phyloP scores from a whole-genome alignment of 2,797 vertebrate species.

The Caiman crocodilus region DNA sequence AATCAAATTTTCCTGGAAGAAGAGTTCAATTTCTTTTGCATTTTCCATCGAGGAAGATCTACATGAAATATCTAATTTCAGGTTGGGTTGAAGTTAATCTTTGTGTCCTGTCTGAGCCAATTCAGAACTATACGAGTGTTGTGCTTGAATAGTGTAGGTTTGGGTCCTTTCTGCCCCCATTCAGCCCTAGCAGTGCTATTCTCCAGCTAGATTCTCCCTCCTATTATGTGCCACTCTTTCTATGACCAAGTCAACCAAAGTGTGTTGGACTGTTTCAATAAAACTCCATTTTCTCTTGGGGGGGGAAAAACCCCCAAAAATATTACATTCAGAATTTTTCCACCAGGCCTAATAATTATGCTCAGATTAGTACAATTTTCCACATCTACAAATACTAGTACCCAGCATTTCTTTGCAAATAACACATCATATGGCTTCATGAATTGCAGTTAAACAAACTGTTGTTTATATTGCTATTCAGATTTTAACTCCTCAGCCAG shows the following conservation, averaged over 20 bases:
- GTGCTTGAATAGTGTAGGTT: background rate
- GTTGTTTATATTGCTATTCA: background rate
- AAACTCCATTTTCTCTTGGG: background rate
- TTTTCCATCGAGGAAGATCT: background rate
- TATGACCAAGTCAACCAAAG: background rate
- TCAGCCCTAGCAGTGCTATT: background rate
- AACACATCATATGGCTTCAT: background rate
- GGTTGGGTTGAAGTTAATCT: background rate
- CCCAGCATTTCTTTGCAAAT: background rate
- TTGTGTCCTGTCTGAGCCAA: background rate
- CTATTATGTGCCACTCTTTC: background rate
- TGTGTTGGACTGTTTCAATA: background rate
- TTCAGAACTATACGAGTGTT: background rate
- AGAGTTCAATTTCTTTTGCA: background rate
- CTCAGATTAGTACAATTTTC: background rate
- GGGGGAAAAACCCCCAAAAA: background rate
- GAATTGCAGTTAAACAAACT: background rate
- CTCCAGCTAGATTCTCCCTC: background rate
- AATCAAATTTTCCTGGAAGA: background rate
- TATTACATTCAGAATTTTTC: background rate
- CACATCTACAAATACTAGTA: background rate
- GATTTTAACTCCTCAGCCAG: background rate
- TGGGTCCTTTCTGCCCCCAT: background rate
- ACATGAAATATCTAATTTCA: background rate
- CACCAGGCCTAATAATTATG: background rate